phyloP scores from a whole-genome alignment of 2,888 invertebrate species.

The Serrognathus titanus region DNA sequence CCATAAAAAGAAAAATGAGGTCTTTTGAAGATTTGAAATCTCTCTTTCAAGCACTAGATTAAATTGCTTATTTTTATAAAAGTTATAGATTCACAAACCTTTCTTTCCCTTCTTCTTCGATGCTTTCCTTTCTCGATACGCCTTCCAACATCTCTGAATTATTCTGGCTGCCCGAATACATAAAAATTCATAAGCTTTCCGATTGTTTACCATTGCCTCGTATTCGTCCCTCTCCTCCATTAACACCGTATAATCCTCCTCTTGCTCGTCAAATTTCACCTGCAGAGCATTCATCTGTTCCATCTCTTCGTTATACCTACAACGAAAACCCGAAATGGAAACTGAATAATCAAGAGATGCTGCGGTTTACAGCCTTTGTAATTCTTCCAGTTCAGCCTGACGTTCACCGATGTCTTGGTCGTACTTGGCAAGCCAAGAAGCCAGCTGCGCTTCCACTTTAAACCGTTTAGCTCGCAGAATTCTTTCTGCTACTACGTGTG shows the following conservation, averaged over 20 bases:
- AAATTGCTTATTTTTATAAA: too few relatives aligned
- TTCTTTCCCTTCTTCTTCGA: slow-evolving; percentile 28
- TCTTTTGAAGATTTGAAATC: too few relatives aligned
- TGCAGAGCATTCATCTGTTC: slow-evolving; percentile 49
- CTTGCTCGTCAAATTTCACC: slow-evolving; percentile 54
- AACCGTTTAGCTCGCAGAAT: slow-evolving; percentile 53
- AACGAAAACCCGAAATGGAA: not conserved
- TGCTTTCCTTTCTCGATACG: slow-evolving; percentile 25
- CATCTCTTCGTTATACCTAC: slow-evolving; percentile 52
- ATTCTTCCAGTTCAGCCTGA: slow-evolving; percentile 54
- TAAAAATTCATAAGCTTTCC: slow-evolving; percentile 45
- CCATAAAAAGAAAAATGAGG: too few relatives aligned
- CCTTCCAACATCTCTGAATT: slow-evolving; percentile 45
- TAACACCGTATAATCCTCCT: slow-evolving; percentile 53
- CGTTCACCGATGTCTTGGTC: slow-evolving; percentile 59
- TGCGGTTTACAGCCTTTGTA: not conserved
- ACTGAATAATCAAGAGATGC: not conserved
- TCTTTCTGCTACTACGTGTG: slow-evolving; percentile 55
- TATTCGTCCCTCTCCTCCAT: slow-evolving; percentile 59
- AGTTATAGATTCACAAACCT: slow-evolving; percentile 6
- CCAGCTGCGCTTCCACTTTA: slow-evolving; percentile 57
- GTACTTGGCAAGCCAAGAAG: slow-evolving; percentile 59
- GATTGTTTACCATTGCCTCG: slow-evolving; percentile 54
- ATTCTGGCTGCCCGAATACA: slow-evolving; percentile 37
- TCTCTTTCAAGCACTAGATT: too few relatives aligned